Evolutionary conservation across 2,113 vertebrate species (phyloP).

Genomic region (Arvicanthis niloticus): DNA sequence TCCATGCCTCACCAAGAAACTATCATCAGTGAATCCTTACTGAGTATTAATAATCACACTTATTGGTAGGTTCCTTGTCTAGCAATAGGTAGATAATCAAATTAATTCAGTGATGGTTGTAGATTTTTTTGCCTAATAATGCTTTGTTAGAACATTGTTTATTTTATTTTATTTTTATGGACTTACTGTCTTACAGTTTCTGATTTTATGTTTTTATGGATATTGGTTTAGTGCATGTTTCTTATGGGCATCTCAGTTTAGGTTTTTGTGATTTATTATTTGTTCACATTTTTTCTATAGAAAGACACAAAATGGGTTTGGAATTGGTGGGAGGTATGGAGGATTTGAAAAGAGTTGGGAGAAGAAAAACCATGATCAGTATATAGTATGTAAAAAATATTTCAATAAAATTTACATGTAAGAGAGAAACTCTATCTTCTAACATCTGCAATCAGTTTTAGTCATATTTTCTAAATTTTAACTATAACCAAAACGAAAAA

Average conservation of each 20-base stretch:
- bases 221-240: not conserved
- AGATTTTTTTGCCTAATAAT: not conserved
- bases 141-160: not conserved
- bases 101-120: not conserved
- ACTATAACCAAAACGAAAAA: constrained; percentile 43
- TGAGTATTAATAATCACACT: not conserved
- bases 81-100: not conserved
- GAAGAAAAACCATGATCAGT: not conserved
- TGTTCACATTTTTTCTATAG: not conserved
- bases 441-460: constrained; percentile 47
- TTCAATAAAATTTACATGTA: not conserved
- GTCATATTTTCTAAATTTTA: constrained; percentile 65
- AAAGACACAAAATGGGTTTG: not conserved
- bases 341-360: not conserved
- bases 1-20: not conserved
- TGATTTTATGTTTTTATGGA: not conserved
- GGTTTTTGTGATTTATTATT: not conserved
- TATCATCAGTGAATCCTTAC: not conserved
- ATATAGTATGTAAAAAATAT: not conserved
- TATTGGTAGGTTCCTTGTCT: not conserved
- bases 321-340: not conserved
- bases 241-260: not conserved
- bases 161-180: too few relatives aligned
- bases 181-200: not conserved
- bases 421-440: constrained; percentile 6